A percentile compares a stretch with the other conserved stretches of the same genome.
Evolutionary conservation across 2,888 invertebrate species (phyloP).

Genomic region (Phorcus lineatus): DNA sequence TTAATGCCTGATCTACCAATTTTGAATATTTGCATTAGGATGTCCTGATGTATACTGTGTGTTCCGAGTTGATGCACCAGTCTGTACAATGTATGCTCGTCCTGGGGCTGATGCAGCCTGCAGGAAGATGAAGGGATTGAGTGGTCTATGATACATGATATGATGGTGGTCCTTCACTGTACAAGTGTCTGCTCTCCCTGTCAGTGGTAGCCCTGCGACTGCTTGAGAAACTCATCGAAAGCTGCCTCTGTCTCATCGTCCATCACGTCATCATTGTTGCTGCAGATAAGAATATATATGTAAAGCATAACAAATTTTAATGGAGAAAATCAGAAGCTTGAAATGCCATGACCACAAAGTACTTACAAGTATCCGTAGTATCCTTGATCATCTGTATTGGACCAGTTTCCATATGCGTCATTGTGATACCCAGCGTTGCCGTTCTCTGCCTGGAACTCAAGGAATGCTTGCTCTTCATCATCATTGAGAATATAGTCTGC

Average conservation of each 20-base stretch:
- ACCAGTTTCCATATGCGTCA: neutral
- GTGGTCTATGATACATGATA: too few relatives aligned
- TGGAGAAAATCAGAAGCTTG: too few relatives aligned
- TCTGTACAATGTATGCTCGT: too few relatives aligned
- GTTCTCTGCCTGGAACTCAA: conserved; percentile 55
- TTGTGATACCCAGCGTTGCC: neutral
- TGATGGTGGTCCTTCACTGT: too few relatives aligned
- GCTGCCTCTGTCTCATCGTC: conserved; percentile 64
- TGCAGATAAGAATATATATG: neutral
- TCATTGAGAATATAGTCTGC: conserved; percentile 46
- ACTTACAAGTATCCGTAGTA: neutral
- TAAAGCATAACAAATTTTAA: neutral
- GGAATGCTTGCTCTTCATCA: conserved; percentile 57
- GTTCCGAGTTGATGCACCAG: too few relatives aligned
- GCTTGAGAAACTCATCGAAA: conserved; percentile 62
- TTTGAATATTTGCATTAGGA: too few relatives aligned
- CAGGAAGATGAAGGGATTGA: too few relatives aligned
- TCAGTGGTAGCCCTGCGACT: conserved; percentile 27
- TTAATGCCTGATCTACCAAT: too few relatives aligned
- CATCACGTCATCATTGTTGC: conserved; percentile 46
- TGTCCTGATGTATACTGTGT: too few relatives aligned
- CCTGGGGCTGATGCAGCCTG: too few relatives aligned
- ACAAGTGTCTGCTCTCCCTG: neutral
- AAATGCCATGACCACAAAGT: too few relatives aligned
- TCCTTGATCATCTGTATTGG: conserved; percentile 3